A percentile compares a stretch with the other conserved stretches of the same genome.
These are phyloP conservation scores for Brachionus sp. DNA, from an alignment of 1,140 invertebrate genomes.

Conservation along the genomic window DNA sequence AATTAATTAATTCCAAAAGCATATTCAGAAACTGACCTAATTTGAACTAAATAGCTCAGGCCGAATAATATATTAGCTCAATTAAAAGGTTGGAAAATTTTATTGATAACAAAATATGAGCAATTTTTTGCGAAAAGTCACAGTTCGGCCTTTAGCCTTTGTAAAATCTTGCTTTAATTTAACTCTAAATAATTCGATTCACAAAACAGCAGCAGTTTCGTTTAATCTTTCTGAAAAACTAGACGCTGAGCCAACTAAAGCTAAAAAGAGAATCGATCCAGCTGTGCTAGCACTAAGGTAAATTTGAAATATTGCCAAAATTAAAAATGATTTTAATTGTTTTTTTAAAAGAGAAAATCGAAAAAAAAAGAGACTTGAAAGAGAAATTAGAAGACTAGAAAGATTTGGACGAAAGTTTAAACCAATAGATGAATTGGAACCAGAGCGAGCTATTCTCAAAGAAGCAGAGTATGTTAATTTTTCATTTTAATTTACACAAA, in stretches of 20 bases:
- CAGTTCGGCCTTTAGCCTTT: neutral
- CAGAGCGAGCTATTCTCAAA: constrained; percentile 21
- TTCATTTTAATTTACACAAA: neutral
- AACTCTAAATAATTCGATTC: neutral
- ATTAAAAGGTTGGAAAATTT: neutral
- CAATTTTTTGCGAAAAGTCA: constrained; percentile 2
- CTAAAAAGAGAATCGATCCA: constrained; percentile 41
- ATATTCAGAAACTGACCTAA: neutral
- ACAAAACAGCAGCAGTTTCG: neutral
- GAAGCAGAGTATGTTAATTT: neutral
- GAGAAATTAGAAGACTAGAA: constrained; percentile 33
- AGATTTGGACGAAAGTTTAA: constrained; percentile 28
- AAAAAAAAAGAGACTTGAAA: constrained; percentile 25
- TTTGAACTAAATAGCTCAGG: neutral
- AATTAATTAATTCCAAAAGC: neutral
- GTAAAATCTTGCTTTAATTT: neutral
- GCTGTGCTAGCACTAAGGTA: neutral
- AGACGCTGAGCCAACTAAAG: constrained; percentile 18
- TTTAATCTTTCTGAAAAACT: neutral
- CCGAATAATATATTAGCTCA: neutral
- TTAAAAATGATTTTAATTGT: neutral
- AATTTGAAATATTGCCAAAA: neutral
- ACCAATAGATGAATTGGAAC: constrained; percentile 35
- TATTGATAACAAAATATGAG: neutral
- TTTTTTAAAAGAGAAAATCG: constrained; percentile 34